These are phyloP conservation scores for Leucophenga maculata DNA, from an alignment of 2,888 invertebrate genomes.

Conservation along the genomic window DNA sequence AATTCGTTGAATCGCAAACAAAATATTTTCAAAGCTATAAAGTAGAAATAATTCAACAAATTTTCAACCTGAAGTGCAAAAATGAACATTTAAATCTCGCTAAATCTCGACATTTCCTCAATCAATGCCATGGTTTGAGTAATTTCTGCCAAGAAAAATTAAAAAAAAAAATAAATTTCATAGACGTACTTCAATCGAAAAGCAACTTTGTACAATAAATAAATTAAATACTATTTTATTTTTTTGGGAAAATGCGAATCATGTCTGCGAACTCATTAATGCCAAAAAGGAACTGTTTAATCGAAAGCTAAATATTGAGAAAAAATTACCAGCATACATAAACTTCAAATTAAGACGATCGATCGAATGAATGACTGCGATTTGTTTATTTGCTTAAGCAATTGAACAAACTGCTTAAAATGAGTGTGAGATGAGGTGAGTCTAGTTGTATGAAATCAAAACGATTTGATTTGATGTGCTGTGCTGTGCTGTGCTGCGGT, in stretches of 20 bases:
- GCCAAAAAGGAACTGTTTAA: slow-evolving; percentile 10
- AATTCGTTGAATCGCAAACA: neutral
- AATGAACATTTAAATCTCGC: slow-evolving; percentile 45
- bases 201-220: slow-evolving; percentile 63
- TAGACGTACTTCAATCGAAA: too few species aligned
- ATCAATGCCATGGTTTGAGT: slow-evolving; percentile 47
- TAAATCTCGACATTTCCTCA: slow-evolving; percentile 60
- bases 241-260: neutral
- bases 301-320: slow-evolving; percentile 4
- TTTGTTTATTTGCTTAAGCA: neutral
- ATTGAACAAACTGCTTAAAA: slow-evolving; percentile 20
- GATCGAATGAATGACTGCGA: slow-evolving; percentile 3
- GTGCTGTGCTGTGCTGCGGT: too few species aligned
- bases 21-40: slow-evolving; percentile 14
- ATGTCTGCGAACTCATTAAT: slow-evolving; percentile 9
- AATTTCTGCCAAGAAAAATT: slow-evolving; percentile 34
- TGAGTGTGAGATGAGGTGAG: slow-evolving; percentile 13
- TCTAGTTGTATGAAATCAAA: too few species aligned
- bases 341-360: slow-evolving; percentile 7
- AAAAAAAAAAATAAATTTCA: too few species aligned
- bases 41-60: slow-evolving; percentile 2
- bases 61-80: slow-evolving; percentile 29
- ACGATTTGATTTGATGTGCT: too few species aligned
- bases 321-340: slow-evolving; percentile 16
- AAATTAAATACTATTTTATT: slow-evolving; percentile 53